A percentile compares a stretch with the other conserved stretches of the same genome.
These are phyloP conservation scores for Condylura cristata DNA, from an alignment of 2,113 vertebrate genomes.

Conservation along the genomic window DNA sequence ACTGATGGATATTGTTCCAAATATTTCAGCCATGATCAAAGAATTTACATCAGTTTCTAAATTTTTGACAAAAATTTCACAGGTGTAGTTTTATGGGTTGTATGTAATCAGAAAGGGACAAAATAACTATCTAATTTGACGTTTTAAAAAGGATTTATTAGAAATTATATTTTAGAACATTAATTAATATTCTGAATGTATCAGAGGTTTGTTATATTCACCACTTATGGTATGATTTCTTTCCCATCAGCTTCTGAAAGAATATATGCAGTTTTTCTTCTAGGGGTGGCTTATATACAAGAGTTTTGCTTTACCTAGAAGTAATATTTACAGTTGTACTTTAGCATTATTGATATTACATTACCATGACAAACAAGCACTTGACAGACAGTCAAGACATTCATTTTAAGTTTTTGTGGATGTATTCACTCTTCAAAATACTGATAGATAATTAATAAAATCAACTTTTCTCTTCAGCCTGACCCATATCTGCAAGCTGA, in stretches of 20 bases:
- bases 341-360: constrained; percentile 60
- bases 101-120: not conserved
- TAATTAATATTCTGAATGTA: not conserved
- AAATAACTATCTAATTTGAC: not conserved
- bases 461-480: not conserved
- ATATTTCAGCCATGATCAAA: not conserved
- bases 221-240: not conserved
- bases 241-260: not conserved
- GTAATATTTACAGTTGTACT: constrained; percentile 23
- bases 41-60: constrained; percentile 19
- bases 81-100: not conserved
- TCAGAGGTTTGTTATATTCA: not conserved
- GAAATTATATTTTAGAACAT: not conserved
- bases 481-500: not conserved
- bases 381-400: not conserved
- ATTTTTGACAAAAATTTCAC: constrained; percentile 30
- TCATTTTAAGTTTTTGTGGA: not conserved
- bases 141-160: constrained; percentile 13
- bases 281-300: not conserved
- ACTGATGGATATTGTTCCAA: not conserved
- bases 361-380: constrained; percentile 56
- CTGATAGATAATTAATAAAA: constrained; percentile 13
- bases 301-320: constrained; percentile 53
- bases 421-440: not conserved
- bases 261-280: not conserved